A percentile compares a stretch with the other conserved stretches of the same genome.
These are phyloP conservation scores for Geococcyx californianus DNA, from an alignment of 2,113 vertebrate genomes.

Conservation along the genomic window DNA sequence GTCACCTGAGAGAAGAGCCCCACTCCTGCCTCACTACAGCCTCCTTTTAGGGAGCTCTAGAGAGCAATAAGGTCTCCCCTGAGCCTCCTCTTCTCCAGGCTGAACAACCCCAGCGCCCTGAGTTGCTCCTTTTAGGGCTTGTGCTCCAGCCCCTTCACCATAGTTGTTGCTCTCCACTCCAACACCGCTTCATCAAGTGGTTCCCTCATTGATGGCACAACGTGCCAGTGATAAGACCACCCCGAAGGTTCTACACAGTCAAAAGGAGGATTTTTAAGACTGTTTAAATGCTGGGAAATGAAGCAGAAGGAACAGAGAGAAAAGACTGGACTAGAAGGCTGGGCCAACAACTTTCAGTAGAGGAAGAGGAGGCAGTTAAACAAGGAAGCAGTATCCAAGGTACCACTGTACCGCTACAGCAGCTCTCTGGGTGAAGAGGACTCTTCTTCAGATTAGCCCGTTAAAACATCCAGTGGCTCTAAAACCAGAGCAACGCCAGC, in stretches of 20 bases:
- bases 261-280: not conserved
- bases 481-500: not conserved
- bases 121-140: too few species aligned
- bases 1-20: too few species aligned
- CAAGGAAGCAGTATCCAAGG: rapidly evolving
- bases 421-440: not conserved
- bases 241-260: not conserved
- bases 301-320: not conserved
- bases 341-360: not conserved
- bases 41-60: too few species aligned
- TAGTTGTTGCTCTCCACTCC: too few species aligned
- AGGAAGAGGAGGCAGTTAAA: not conserved
- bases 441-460: not conserved
- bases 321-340: not conserved
- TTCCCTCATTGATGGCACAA: not conserved
- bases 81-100: too few species aligned
- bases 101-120: too few species aligned
- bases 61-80: too few species aligned
- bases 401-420: not conserved
- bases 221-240: not conserved
- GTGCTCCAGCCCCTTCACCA: too few species aligned
- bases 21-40: too few species aligned
- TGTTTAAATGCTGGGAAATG: not conserved
- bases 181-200: not conserved
- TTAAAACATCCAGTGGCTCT: not conserved